A percentile compares a stretch with the other conserved stretches of the same genome.
Conservation (phyloP, 2,113 vertebrate genomes). For the Stegostoma tigrinum region DNA sequence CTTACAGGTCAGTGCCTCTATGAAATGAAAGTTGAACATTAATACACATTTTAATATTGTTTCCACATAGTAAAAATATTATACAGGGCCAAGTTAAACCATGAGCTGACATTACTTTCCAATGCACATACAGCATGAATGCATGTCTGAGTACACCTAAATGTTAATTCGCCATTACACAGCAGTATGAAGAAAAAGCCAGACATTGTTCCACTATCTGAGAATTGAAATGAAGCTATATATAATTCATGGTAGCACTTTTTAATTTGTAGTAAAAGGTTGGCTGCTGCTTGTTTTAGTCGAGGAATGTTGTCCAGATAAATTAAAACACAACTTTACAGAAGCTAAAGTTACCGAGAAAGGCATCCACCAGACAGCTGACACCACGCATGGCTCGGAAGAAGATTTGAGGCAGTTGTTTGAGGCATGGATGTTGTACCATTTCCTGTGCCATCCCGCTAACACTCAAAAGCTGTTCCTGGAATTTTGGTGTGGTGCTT, state of each 20-base stretch:
- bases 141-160: not conserved
- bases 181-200: not conserved
- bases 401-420: conserved; percentile 94
- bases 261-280: not conserved
- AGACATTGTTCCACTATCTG: not conserved
- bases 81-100: no score
- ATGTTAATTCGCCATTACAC: not conserved
- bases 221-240: not conserved
- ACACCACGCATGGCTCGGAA: conserved; percentile 93
- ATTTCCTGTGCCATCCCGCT: conserved; percentile 85
- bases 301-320: not conserved
- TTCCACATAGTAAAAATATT: no score
- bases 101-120: no score
- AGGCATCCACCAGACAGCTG: conserved; percentile 91
- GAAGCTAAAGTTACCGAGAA: conserved; percentile 68
- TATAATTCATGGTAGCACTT: not conserved
- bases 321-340: not conserved
- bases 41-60: no score
- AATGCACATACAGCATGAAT: no score
- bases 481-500: conserved; percentile 94
- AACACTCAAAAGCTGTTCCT: conserved; percentile 89
- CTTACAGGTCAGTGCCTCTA: not conserved
- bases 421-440: conserved; percentile 88
- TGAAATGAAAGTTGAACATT: not conserved
- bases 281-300: not conserved